Conservation (phyloP, 2,888 invertebrate species). For the Trichopoda pennipes region DNA sequence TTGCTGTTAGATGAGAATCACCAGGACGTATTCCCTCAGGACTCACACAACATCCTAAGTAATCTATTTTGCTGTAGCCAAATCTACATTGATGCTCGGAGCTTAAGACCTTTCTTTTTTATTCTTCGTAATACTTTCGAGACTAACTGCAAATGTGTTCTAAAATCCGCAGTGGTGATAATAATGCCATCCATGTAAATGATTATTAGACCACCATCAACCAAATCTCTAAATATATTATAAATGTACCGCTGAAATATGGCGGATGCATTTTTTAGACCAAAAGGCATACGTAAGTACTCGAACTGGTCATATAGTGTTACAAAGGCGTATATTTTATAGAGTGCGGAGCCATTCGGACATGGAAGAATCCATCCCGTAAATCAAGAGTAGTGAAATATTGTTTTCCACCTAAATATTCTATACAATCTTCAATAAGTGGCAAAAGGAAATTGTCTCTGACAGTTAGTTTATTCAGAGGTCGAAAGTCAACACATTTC, state of each 20-base stretch:
- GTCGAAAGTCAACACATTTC: slow-evolving; percentile 52
- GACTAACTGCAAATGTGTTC: slow-evolving; percentile 7
- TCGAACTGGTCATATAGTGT: slow-evolving; percentile 20
- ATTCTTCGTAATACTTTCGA: slow-evolving; percentile 11
- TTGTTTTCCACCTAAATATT: slow-evolving; percentile 10
- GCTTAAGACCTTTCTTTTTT: slow-evolving; percentile 17
- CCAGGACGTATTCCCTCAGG: slow-evolving; percentile 52
- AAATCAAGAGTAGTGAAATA: slow-evolving; percentile 29
- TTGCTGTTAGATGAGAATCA: slow-evolving; percentile 43
- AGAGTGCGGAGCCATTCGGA: slow-evolving; percentile 9
- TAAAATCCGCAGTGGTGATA: slow-evolving; percentile 37
- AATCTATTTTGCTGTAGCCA: slow-evolving; percentile 51
- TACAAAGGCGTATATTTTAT: slow-evolving; percentile 28
- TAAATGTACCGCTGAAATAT: slow-evolving; percentile 43
- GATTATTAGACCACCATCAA: slow-evolving; percentile 29
- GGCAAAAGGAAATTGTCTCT: slow-evolving; percentile 21
- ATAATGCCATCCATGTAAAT: slow-evolving; percentile 51
- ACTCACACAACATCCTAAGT: slow-evolving; percentile 50
- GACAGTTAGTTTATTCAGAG: slow-evolving; percentile 12
- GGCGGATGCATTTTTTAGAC: slow-evolving; percentile 4
- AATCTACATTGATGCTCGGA: slow-evolving; percentile 43
- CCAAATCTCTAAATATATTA: slow-evolving; percentile 44
- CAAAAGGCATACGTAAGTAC: slow-evolving; percentile 25
- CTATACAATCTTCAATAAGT: slow-evolving; percentile 12
- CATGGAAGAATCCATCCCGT: slow-evolving; percentile 32